phyloP scores from a whole-genome alignment of 2,888 invertebrate genomes.

The Resseliella maxima region DNA sequence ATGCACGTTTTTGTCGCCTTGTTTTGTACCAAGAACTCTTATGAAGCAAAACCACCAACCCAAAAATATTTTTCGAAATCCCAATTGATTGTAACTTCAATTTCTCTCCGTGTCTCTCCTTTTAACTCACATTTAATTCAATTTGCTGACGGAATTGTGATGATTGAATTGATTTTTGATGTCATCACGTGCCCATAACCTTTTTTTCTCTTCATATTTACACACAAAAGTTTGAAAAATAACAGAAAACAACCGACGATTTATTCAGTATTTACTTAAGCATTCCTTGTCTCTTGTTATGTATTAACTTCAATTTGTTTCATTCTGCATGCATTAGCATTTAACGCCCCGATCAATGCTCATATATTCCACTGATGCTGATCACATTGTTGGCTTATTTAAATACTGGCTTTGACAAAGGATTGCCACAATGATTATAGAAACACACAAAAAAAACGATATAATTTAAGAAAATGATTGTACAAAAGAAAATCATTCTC shows the following conservation, averaged over 20 bases:
- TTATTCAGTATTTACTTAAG: background rate
- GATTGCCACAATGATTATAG: background rate
- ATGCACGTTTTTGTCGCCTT: conserved; percentile 1
- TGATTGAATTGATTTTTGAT: conserved; percentile 20
- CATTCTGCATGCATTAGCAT: conserved; percentile 14
- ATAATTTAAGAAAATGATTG: no score
- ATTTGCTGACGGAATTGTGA: conserved; percentile 25
- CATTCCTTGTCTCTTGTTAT: background rate
- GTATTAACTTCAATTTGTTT: conserved; percentile 28
- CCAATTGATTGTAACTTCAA: background rate
- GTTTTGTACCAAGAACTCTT: background rate
- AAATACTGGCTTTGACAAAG: no score
- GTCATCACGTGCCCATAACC: background rate
- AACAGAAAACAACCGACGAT: background rate
- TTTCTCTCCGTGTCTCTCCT: background rate
- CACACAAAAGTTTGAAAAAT: background rate
- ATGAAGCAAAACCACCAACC: background rate
- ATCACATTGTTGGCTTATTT: background rate
- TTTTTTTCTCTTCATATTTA: background rate
- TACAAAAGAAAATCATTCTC: background rate
- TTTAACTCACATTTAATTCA: background rate
- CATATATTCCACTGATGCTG: background rate
- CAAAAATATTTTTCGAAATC: background rate
- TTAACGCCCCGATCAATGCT: background rate
- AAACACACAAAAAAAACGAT: no score